These are phyloP conservation scores for Byasa hedistus DNA, from an alignment of 2,888 invertebrate species.

Conservation along the genomic window DNA sequence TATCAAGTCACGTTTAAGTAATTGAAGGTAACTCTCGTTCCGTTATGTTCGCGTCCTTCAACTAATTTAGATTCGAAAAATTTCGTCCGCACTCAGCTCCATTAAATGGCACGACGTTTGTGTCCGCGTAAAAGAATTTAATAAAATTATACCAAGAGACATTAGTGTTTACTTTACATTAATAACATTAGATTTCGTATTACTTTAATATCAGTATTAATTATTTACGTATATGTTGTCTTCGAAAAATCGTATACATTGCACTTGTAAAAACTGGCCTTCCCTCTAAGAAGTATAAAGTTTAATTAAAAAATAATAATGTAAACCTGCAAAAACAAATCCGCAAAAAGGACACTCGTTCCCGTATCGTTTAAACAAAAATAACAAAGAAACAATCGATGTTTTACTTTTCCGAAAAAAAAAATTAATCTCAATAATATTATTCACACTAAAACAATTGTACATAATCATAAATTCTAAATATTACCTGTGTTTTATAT, in stretches of 20 bases:
- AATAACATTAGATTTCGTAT: slow-evolving; percentile 69
- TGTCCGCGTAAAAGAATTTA: slow-evolving; percentile 52
- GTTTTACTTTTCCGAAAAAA: slow-evolving; percentile 45
- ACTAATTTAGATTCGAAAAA: slow-evolving; percentile 15
- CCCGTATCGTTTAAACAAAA: slow-evolving; percentile 48
- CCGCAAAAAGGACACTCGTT: slow-evolving; percentile 63
- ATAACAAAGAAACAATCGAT: slow-evolving; percentile 57
- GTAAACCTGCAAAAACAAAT: slow-evolving; percentile 47
- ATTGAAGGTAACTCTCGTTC: slow-evolving; percentile 74
- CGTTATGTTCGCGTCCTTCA: slow-evolving; percentile 56
- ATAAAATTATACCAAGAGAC: slow-evolving; percentile 68
- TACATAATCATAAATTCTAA: slow-evolving; percentile 74
- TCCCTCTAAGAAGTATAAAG: slow-evolving; percentile 57
- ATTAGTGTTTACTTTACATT: slow-evolving; percentile 72
- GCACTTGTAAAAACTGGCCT: slow-evolving; percentile 80
- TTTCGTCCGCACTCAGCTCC: slow-evolving; percentile 33
- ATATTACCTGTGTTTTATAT: slow-evolving; percentile 71
- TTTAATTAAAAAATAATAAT: slow-evolving; percentile 38
- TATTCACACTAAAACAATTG: slow-evolving; percentile 80
- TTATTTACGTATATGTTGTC: slow-evolving; percentile 73
- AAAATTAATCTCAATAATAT: slow-evolving; percentile 71
- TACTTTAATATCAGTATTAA: slow-evolving; percentile 73
- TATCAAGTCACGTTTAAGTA: slow-evolving; percentile 56
- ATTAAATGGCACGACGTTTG: slow-evolving; percentile 57
- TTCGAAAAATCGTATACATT: slow-evolving; percentile 80